Conservation (phyloP, 2,113 vertebrate genomes). For the Platysternon megacephalum region DNA sequence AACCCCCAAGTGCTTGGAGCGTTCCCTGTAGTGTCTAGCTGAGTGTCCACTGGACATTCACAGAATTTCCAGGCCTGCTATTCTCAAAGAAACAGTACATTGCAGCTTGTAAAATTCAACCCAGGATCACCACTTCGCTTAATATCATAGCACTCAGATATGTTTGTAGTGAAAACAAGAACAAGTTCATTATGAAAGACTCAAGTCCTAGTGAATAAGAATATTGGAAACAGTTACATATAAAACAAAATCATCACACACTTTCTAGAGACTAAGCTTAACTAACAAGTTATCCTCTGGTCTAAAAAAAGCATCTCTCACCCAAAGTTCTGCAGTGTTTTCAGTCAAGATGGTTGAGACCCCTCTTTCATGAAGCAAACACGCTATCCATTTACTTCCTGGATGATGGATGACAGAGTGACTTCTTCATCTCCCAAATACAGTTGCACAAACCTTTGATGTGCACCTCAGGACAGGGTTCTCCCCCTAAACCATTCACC, state of each 20-base stretch:
- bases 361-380: neutral
- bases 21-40: neutral
- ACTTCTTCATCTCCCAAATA: neutral
- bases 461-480: neutral
- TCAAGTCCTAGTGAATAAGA: neutral
- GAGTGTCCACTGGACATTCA: neutral
- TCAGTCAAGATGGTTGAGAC: neutral
- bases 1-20: neutral
- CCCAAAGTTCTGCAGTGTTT: neutral
- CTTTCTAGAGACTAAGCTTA: neutral
- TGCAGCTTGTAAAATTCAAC: neutral
- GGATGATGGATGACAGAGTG: neutral
- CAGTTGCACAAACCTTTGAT: neutral
- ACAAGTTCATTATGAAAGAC: neutral
- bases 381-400: neutral
- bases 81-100: neutral
- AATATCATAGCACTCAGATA: neutral
- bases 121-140: neutral
- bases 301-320: neutral
- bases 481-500: neutral
- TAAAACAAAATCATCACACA: neutral
- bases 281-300: neutral
- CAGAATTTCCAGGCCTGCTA: neutral
- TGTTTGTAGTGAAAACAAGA: neutral
- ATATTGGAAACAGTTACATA: neutral